Conservation (phyloP, 2,113 vertebrate genomes). For the Archilochus colubris region DNA sequence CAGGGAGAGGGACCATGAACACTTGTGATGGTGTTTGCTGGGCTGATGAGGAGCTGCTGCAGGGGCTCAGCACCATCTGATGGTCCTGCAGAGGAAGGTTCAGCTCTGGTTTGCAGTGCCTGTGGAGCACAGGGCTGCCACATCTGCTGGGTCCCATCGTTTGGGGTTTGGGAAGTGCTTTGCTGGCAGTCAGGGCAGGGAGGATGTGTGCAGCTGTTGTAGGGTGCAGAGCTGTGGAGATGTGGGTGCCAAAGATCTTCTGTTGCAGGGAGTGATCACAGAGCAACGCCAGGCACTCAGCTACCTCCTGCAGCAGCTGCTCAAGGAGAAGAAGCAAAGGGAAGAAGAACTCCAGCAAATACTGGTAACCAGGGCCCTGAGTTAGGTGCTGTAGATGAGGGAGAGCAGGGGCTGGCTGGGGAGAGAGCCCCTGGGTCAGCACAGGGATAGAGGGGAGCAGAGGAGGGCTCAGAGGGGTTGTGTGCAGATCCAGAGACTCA, state of each 20-base stretch:
- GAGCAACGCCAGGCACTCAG: conserved; percentile 85
- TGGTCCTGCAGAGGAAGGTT: background rate
- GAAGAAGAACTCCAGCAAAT: conserved; percentile 88
- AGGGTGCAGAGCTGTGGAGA: background rate
- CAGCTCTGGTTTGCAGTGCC: background rate
- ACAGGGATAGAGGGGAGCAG: background rate
- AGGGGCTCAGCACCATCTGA: background rate
- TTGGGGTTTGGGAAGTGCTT: background rate
- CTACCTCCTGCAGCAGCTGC: conserved; percentile 88
- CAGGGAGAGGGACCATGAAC: background rate
- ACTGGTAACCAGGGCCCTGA: conserved; percentile 78
- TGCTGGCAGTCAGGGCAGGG: background rate
- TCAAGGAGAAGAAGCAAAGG: conserved; percentile 91
- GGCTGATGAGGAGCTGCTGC: background rate
- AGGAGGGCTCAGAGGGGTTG: background rate
- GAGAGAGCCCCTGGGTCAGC: background rate
- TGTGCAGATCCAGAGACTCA: background rate
- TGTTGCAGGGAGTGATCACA: conserved; percentile 82
- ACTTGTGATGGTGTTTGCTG: background rate
- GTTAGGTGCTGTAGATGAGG: background rate
- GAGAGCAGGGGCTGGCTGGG: background rate
- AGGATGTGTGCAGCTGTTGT: fast-evolving
- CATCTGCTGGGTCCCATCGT: background rate
- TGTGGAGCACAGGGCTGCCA: background rate
- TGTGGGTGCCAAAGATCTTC: conserved; percentile 1